Base-by-base conservation (phyloP, 2,797 vertebrate species). In the Myioborus miniatus region DNA sequence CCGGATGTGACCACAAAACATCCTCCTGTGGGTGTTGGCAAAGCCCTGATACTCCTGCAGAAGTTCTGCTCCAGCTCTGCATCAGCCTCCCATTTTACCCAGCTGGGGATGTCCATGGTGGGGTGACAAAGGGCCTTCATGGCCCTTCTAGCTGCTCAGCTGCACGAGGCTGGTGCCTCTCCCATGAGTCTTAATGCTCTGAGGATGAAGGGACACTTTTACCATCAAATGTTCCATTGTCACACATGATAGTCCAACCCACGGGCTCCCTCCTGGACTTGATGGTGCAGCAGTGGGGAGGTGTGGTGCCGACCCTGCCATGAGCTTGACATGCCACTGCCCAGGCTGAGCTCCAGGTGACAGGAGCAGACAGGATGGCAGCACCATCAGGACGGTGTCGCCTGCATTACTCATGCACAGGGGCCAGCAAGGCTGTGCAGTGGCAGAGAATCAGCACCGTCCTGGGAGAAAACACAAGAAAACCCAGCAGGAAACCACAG, bases 11-110 rank as follows among this genome's bases (percentile, higher is more conserved):
- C 41, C 43, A 50, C 22, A 75, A 47, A 88, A 43, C 1, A 2
- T 30, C 11, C 9, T 86, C 22, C 46, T 1, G 0, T 10, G 11
- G 67, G 5, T 0, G 1, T 0, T 6, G 5, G n/a, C 29, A 64
- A 64, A 84, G 32, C 18, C 10, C 30, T 56, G 23, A 34, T 68
- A 14, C 8, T 30, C n/a, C 37, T 2, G 1, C 32, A 44, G 30
- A 68, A 69, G n/a, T 11, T 64, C 32, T 75, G 18, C 29, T 56
- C 21, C 63, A 69, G 37, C 30, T 62, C 13, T 62, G 37, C 49
- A 58, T 32, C 18, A 64, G 67, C 20, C 22, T 36, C 15, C 43
- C 16, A 22, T 90, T 26, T 26, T 4, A 79, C 13, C 5, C 39
- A 58, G 8, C 12, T 44, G n/a, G 20, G 15, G 26, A 43, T 12